These are phyloP conservation scores for Lasioglossum zephyrum DNA, from an alignment of 2,888 invertebrate species.

Conservation along the genomic window DNA sequence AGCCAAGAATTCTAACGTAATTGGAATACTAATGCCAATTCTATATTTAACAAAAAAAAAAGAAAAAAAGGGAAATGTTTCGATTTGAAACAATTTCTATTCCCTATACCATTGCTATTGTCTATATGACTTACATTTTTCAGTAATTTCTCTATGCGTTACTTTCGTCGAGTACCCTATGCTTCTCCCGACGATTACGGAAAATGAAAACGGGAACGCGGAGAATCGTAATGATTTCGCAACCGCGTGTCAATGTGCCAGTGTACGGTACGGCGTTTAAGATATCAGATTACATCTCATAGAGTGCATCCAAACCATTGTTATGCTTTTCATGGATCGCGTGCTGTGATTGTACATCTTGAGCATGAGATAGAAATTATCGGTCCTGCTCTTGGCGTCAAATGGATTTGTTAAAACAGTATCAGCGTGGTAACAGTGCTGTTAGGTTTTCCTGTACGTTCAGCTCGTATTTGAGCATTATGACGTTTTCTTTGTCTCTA, in stretches of 20 bases:
- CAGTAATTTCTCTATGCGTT: not conserved
- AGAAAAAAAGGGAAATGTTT: not conserved
- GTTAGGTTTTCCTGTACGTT: conserved; percentile 12
- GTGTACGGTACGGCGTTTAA: not conserved
- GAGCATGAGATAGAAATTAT: conserved; percentile 58
- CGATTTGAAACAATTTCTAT: not conserved
- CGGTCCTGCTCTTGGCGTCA: conserved; percentile 27
- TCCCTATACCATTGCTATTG: conserved; percentile 11
- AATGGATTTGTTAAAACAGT: conserved; percentile 45
- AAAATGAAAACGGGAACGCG: not conserved
- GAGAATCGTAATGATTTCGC: conserved; percentile 1
- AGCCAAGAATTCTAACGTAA: conserved; percentile 6
- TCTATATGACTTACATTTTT: not conserved
- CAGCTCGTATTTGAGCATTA: conserved; percentile 59
- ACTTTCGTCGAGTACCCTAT: not conserved
- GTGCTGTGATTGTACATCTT: conserved; percentile 55
- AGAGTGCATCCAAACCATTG: conserved; percentile 33
- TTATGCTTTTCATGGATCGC: conserved; percentile 15
- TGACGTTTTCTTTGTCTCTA: conserved; percentile 77
- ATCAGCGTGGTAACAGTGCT: conserved; percentile 40
- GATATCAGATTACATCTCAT: not conserved
- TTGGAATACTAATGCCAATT: not conserved
- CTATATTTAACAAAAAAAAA: not conserved
- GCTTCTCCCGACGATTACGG: not conserved
- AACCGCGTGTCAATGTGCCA: not conserved